These are phyloP conservation scores for Campoletis raptor DNA, from an alignment of 2,888 invertebrate species.

Conservation along the genomic window DNA sequence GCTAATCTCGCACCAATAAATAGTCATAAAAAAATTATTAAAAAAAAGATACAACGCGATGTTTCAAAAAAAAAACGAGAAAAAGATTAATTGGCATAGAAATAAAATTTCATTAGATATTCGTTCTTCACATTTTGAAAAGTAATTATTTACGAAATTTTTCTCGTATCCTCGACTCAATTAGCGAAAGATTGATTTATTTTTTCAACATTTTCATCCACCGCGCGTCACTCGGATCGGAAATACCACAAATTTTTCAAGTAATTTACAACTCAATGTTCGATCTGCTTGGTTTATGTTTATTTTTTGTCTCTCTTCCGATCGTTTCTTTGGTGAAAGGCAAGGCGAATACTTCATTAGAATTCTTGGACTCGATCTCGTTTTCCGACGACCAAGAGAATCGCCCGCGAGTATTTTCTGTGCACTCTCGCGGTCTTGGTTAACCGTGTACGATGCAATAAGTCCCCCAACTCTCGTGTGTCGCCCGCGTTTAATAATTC, in stretches of 20 bases:
- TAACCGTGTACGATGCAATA: conserved; percentile 24
- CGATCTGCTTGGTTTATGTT: conserved; percentile 20
- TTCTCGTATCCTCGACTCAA: neutral
- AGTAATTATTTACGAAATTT: neutral
- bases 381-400: conserved; percentile 39
- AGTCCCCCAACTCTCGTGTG: neutral
- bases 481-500: conserved; percentile 47
- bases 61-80: neutral
- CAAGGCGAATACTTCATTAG: conserved; percentile 58
- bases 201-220: neutral
- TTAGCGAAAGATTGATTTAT: neutral
- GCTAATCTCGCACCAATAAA: conserved; percentile 3
- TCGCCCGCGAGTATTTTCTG: conserved; percentile 34
- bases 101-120: neutral
- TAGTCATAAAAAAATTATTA: neutral
- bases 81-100: neutral
- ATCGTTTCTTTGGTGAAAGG: conserved; percentile 53
- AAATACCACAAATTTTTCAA: conserved; percentile 26
- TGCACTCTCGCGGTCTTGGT: conserved; percentile 20
- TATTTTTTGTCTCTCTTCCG: neutral
- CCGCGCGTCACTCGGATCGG: neutral
- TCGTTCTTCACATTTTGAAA: neutral
- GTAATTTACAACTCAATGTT: conserved; percentile 48
- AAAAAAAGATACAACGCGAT: neutral
- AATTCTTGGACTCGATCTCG: conserved; percentile 55